A percentile compares a stretch with the other conserved stretches of the same genome.
Conservation (phyloP, 2,888 invertebrate genomes). For the Micoletzkya japonica region DNA sequence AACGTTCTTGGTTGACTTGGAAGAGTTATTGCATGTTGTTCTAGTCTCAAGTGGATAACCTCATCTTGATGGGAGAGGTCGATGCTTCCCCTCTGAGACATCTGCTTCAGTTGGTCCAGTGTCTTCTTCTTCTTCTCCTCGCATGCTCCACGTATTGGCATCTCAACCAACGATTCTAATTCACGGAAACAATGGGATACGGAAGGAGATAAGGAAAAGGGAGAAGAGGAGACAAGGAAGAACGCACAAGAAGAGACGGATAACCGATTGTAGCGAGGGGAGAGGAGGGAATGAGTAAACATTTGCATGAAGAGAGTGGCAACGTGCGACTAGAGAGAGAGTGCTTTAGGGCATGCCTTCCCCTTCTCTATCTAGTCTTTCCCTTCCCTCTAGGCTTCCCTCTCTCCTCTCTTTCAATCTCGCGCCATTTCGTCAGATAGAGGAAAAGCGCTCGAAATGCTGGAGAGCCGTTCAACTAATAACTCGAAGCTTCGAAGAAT, state of each 20-base stretch:
- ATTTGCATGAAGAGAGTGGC: background rate
- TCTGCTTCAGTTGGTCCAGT: slow-evolving; percentile 13
- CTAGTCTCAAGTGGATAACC: background rate
- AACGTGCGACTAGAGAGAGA: background rate
- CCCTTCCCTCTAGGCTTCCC: slow-evolving; percentile 1
- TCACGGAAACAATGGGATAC: background rate
- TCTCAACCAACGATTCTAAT: no score
- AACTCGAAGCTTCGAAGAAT: background rate
- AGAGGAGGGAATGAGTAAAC: background rate
- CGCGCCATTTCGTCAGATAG: background rate
- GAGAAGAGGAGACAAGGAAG: background rate
- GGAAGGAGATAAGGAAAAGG: slow-evolving; percentile 3
- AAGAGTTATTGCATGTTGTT: no score
- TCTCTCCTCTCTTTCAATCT: slow-evolving; percentile 8
- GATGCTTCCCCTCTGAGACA: slow-evolving; percentile 18
- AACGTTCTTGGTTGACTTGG: no score
- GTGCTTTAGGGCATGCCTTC: background rate
- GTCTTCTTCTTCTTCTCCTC: slow-evolving; percentile 2
- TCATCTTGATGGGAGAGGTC: slow-evolving; percentile 18
- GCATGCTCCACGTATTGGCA: slow-evolving; percentile 11
- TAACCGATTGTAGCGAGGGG: background rate
- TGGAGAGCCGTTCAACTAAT: background rate
- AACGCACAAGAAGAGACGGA: background rate
- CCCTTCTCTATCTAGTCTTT: background rate
- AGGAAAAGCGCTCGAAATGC: background rate